Percentiles rank a stretch among this genome's conserved stretches.
These are phyloP conservation scores for Macroramphosus scolopax DNA, from an alignment of 2,797 vertebrate genomes.

Conservation along the genomic window DNA sequence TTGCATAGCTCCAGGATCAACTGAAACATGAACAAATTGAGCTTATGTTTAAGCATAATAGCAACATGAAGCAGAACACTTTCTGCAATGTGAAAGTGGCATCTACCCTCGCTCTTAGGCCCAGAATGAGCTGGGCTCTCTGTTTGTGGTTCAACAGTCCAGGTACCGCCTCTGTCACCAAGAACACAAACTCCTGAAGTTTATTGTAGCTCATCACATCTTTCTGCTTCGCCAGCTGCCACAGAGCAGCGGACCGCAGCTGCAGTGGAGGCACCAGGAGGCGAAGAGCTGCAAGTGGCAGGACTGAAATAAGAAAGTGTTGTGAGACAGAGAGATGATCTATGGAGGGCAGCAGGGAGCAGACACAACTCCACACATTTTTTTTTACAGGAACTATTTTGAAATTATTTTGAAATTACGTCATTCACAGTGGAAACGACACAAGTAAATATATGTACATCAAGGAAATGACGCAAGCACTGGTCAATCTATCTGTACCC, in stretches of 20 bases:
- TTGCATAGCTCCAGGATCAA: slow-evolving; percentile 79
- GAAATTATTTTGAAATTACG: no score
- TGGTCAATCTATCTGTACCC: no score
- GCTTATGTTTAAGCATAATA: no score
- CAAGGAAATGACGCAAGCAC: no score
- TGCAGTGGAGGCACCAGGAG: slow-evolving; percentile 77
- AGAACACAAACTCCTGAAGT: slow-evolving; percentile 78
- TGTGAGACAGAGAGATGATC: slow-evolving; percentile 19
- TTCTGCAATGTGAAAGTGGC: background rate
- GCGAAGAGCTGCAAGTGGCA: slow-evolving; percentile 67
- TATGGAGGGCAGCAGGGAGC: slow-evolving; percentile 26
- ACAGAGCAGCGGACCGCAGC: slow-evolving; percentile 80
- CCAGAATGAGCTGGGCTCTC: slow-evolving; percentile 70
- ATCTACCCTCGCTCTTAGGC: slow-evolving; percentile 68
- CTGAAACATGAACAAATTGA: slow-evolving; percentile 47
- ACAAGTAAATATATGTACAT: no score
- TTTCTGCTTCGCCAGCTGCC: slow-evolving; percentile 76
- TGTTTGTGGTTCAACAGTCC: slow-evolving; percentile 78
- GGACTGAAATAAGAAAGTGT: slow-evolving; percentile 8
- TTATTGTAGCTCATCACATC: slow-evolving; percentile 75
- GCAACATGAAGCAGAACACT: background rate
- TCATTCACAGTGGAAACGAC: no score
- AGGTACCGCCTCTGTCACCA: slow-evolving; percentile 73
- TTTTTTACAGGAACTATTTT: no score
- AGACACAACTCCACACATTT: background rate